Evolutionary conservation across 2,888 invertebrate species (phyloP).

Genomic region (Iphiclides podalirius): DNA sequence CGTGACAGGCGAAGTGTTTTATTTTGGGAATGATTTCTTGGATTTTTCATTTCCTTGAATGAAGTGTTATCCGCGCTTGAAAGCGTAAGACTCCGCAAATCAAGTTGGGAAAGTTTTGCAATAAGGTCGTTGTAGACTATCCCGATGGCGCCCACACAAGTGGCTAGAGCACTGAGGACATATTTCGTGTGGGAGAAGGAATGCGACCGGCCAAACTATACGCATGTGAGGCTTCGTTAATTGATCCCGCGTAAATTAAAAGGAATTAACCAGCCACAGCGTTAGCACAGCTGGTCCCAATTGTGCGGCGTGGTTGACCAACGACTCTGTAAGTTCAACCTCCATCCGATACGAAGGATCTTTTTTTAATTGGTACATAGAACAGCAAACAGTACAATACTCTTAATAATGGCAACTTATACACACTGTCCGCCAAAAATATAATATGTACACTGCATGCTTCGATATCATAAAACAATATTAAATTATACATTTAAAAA

Average conservation of each 20-base stretch:
- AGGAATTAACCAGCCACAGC: slow-evolving; percentile 29
- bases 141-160: slow-evolving; percentile 29
- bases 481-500: no score
- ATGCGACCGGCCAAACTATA: slow-evolving; percentile 26
- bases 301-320: slow-evolving; percentile 8
- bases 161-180: slow-evolving; percentile 25
- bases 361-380: no score
- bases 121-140: slow-evolving; percentile 19
- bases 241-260: slow-evolving; percentile 30
- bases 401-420: no score
- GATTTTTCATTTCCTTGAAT: neutral
- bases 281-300: slow-evolving; percentile 18
- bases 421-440: no score
- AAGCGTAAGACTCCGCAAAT: slow-evolving; percentile 13
- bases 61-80: neutral
- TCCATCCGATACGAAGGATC: neutral
- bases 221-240: slow-evolving; percentile 31
- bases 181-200: slow-evolving; percentile 30
- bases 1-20: no score
- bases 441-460: no score
- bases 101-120: slow-evolving; percentile 33
- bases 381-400: no score
- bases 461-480: no score
- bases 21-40: no score
- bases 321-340: neutral